These are phyloP conservation scores for Podabrus alpinus DNA, from an alignment of 2,888 invertebrate genomes.

Conservation along the genomic window DNA sequence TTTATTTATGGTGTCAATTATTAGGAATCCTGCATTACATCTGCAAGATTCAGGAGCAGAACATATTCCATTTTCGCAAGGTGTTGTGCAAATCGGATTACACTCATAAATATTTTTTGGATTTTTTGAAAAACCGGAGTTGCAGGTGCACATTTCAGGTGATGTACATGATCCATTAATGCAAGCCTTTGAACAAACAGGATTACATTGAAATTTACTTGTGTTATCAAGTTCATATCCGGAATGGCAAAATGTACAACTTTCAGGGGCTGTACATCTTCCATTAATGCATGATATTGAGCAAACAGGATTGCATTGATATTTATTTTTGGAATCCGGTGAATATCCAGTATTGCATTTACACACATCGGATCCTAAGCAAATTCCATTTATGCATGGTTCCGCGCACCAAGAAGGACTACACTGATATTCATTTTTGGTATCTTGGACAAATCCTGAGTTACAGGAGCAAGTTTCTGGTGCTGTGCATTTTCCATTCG, in stretches of 20 bases:
- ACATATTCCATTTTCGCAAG: constrained; percentile 39
- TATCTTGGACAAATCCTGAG: constrained; percentile 37
- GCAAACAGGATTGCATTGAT: constrained; percentile 36
- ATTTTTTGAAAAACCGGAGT: constrained; percentile 24
- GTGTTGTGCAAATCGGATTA: constrained; percentile 32
- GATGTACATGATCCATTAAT: constrained; percentile 33
- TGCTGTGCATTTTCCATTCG: constrained; percentile 48
- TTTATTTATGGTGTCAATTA: constrained; percentile 29
- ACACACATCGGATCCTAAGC: constrained; percentile 50
- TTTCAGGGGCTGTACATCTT: constrained; percentile 40
- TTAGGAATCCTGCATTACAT: constrained; percentile 36
- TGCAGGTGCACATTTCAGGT: constrained; percentile 49
- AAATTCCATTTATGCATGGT: constrained; percentile 50
- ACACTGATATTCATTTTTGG: constrained; percentile 23
- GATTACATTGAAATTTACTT: constrained; percentile 44
- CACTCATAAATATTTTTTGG: constrained; percentile 28
- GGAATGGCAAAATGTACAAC: constrained; percentile 31
- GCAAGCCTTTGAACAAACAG: constrained; percentile 45
- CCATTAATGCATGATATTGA: constrained; percentile 52
- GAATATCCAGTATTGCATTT: constrained; percentile 45
- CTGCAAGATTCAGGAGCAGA: constrained; percentile 43
- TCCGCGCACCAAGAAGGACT: constrained; percentile 35
- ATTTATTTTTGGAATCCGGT: constrained; percentile 23
- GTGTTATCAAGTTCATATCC: constrained; percentile 20
- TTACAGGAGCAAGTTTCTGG: constrained; percentile 56